Percentiles rank a stretch among this genome's conserved stretches.
Evolutionary conservation across 2,888 invertebrate genomes (phyloP).

Genomic region (Aporophyla nigra): DNA sequence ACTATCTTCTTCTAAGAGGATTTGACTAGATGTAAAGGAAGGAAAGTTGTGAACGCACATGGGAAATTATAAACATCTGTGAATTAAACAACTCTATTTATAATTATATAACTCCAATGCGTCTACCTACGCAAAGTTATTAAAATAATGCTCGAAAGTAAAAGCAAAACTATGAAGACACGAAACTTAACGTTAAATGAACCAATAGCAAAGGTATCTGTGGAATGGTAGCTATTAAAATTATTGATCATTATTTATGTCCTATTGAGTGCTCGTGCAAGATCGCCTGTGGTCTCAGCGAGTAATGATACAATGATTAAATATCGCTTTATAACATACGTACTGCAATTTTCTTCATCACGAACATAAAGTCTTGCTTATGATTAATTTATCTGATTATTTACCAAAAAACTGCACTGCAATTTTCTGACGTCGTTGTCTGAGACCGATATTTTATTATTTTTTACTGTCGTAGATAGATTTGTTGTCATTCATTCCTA

Average conservation of each 20-base stretch:
- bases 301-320: constrained; percentile 43
- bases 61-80: background rate
- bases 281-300: constrained; percentile 10
- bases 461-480: background rate
- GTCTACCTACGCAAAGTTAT: background rate
- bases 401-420: constrained; percentile 4
- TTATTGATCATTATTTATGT: constrained; percentile 23
- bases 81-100: background rate
- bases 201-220: constrained; percentile 28
- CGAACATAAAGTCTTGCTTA: constrained; percentile 32
- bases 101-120: background rate
- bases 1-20: background rate
- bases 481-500: constrained; percentile 1
- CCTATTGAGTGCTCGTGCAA: constrained; percentile 36
- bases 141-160: background rate
- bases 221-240: constrained; percentile 33
- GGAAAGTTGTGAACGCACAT: background rate
- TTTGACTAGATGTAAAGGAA: background rate
- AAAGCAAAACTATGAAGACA: constrained; percentile 23
- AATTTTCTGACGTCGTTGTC: constrained; percentile 5
- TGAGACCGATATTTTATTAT: constrained; percentile 34
- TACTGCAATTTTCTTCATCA: constrained; percentile 33
- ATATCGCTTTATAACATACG: constrained; percentile 37
- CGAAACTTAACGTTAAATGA: constrained; percentile 37
- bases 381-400: constrained; percentile 27